Conservation (phyloP, 2,888 invertebrate genomes). For the Drosophila fulvimacula region DNA sequence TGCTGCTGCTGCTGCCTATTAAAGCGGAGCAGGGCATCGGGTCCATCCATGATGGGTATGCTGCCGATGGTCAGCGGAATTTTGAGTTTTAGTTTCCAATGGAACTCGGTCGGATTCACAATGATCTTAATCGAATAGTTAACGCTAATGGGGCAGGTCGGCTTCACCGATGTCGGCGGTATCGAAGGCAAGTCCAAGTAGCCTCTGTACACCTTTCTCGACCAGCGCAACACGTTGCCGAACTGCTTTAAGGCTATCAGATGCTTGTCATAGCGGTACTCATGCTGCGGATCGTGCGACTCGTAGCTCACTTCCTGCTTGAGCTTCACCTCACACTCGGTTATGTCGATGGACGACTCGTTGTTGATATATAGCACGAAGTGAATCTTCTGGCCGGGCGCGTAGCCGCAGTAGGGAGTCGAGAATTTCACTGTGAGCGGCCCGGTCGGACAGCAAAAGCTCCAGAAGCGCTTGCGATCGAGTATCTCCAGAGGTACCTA, state of each 20-base stretch:
- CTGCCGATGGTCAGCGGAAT: conserved; percentile 89
- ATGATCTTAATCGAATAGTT: conserved; percentile 90
- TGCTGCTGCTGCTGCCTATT: conserved; percentile 71
- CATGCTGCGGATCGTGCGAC: conserved; percentile 83
- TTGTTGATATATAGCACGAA: conserved; percentile 90
- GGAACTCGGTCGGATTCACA: conserved; percentile 86
- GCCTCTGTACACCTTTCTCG: conserved; percentile 88
- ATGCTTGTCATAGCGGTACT: conserved; percentile 83
- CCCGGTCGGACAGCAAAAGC: conserved; percentile 84
- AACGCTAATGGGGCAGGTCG: conserved; percentile 90
- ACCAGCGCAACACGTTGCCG: conserved; percentile 88
- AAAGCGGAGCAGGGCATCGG: conserved; percentile 68
- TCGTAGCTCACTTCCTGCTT: conserved; percentile 87
- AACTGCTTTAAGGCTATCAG: conserved; percentile 83
- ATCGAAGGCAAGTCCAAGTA: conserved; percentile 89
- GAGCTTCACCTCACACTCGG: conserved; percentile 87
- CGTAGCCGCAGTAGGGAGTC: conserved; percentile 89
- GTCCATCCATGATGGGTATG: conserved; percentile 86
- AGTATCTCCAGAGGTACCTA: conserved; percentile 83
- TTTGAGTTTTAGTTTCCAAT: conserved; percentile 88
- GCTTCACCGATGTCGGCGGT: conserved; percentile 90
- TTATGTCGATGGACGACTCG: conserved; percentile 89
- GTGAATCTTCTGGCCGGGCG: conserved; percentile 90
- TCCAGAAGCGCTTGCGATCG: conserved; percentile 84
- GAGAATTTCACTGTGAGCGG: conserved; percentile 84